phyloP scores from a whole-genome alignment of 2,113 vertebrate species.

The Typhlomys cinereus region DNA sequence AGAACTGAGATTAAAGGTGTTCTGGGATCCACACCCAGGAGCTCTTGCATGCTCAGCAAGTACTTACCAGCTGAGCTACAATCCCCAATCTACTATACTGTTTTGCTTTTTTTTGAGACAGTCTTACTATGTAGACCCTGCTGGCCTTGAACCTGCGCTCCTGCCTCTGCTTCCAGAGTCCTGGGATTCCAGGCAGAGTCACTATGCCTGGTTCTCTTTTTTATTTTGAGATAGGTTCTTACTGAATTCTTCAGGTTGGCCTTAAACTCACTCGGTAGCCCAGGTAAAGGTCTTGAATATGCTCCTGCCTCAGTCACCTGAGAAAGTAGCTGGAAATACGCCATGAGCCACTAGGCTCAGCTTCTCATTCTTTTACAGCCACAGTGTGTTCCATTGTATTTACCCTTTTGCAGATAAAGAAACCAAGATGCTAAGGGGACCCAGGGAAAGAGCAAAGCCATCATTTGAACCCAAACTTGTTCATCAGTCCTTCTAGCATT shows the following conservation, averaged over 20 bases:
- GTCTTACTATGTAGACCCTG: too few species aligned
- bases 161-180: too few species aligned
- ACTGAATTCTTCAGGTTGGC: background rate
- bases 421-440: conserved; percentile 4
- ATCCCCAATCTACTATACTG: background rate
- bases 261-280: too few species aligned
- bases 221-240: background rate
- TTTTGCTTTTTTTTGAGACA: background rate
- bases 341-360: too few species aligned
- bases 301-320: background rate
- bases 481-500: background rate
- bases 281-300: too few species aligned
- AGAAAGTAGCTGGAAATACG: background rate
- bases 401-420: conserved; percentile 42
- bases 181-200: too few species aligned
- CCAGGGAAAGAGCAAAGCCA: background rate
- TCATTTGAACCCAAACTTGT: conserved; percentile 12
- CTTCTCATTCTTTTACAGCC: background rate
- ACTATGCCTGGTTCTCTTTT: too few species aligned
- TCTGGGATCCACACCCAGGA: background rate
- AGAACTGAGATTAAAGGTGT: background rate
- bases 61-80: background rate
- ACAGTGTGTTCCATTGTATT: background rate
- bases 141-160: too few species aligned
- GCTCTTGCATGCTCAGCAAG: background rate